Evolutionary conservation across 35 echinoderm and acorn worm genomes (phyloP).

Genomic region (Ophiothrix spiculata): DNA sequence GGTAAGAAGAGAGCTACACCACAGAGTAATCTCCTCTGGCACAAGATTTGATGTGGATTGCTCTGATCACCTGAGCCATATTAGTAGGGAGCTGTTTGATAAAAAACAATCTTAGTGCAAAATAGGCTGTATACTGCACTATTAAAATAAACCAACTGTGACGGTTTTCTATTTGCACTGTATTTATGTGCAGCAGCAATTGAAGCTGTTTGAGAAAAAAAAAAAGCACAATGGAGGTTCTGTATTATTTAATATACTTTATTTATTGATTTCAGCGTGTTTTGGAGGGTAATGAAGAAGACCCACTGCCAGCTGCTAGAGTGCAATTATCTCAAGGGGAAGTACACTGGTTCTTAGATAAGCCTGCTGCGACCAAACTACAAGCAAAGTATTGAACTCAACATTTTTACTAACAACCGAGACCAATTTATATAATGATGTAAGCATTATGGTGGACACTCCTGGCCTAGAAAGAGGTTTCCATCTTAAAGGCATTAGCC

Average conservation of each 20-base stretch:
- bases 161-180: background rate
- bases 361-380: constrained; percentile 63
- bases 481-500: no score
- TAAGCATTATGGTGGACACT: no score
- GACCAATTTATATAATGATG: no score
- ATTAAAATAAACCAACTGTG: background rate
- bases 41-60: no score
- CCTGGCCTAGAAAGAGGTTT: no score
- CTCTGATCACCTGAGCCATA: no score
- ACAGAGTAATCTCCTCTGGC: no score
- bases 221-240: background rate
- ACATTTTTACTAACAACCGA: no score
- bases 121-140: background rate
- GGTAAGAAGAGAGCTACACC: no score
- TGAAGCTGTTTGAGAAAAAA: background rate
- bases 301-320: constrained; percentile 78
- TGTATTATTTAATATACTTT: background rate
- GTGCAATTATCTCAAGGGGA: constrained; percentile 60
- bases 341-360: constrained; percentile 94
- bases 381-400: constrained; percentile 69
- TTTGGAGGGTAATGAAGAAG: constrained; percentile 71
- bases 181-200: background rate
- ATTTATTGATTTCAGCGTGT: constrained; percentile 52
- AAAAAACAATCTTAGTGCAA: no score
- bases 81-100: no score